Evolutionary conservation across 2,113 vertebrate species (phyloP).

Genomic region (Empidonax traillii): DNA sequence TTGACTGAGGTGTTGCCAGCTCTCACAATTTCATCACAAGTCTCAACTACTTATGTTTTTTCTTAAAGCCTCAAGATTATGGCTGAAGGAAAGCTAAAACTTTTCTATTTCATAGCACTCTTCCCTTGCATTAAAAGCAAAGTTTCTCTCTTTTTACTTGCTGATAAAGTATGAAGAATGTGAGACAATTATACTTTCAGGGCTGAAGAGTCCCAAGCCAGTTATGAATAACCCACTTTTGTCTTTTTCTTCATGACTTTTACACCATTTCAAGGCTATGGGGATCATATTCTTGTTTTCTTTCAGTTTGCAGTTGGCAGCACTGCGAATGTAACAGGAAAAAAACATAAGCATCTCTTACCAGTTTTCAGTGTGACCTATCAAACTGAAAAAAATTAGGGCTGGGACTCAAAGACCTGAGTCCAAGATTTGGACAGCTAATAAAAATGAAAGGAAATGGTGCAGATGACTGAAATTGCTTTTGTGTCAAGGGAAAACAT

Average conservation of each 20-base stretch:
- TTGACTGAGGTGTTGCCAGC: not conserved
- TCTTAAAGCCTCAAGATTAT: not conserved
- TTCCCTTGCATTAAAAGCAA: not conserved
- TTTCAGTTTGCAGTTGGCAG: not conserved
- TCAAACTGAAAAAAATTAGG: not conserved
- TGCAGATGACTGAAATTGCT: conserved; percentile 1
- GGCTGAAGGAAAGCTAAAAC: not conserved
- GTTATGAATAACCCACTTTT: not conserved
- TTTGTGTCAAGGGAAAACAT: not conserved
- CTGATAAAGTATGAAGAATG: not conserved
- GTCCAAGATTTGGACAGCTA: not conserved
- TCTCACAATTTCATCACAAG: conserved; percentile 4
- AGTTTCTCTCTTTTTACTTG: not conserved
- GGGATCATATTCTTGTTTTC: not conserved
- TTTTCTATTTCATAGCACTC: not conserved
- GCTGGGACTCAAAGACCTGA: not conserved
- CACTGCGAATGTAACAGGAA: not conserved
- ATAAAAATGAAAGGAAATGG: conserved; percentile 3
- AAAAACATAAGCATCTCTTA: conserved; percentile 3
- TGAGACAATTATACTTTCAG: not conserved
- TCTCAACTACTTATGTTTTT: not conserved
- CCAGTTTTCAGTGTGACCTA: conserved; percentile 3
- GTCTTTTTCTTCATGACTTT: not conserved
- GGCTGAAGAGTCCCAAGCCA: not conserved
- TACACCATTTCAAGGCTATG: not conserved